phyloP scores from a whole-genome alignment of 2,113 vertebrate species.

The Catharus bicknelli region DNA sequence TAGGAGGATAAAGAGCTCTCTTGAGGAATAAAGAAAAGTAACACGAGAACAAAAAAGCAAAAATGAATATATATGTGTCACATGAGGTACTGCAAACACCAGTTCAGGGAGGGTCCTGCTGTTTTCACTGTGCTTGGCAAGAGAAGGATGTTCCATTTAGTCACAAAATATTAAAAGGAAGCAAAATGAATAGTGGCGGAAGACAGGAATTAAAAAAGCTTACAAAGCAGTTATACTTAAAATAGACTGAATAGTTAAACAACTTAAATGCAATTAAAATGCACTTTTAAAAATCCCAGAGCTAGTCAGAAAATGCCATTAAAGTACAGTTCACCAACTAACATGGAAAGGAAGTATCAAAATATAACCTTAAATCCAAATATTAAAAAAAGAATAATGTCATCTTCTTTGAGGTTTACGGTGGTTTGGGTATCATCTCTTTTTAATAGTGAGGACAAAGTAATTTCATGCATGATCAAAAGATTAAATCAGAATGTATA shows the following conservation, averaged over 20 bases:
- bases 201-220: background rate
- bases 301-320: background rate
- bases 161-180: conserved; percentile 3
- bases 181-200: background rate
- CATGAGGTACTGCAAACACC: background rate
- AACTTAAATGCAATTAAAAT: background rate
- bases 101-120: background rate
- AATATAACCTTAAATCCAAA: background rate
- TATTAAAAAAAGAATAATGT: background rate
- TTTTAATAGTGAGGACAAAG: background rate
- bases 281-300: background rate
- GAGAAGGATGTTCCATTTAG: background rate
- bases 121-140: background rate
- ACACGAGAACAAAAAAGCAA: background rate
- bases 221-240: background rate
- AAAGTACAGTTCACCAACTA: background rate
- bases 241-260: background rate
- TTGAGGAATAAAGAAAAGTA: conserved; percentile 62
- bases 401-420: background rate
- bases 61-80: conserved; percentile 25
- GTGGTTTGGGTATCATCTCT: background rate
- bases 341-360: background rate
- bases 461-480: conserved; percentile 14
- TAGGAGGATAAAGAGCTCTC: conserved; percentile 17
- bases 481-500: background rate